Base-by-base conservation (phyloP, 23 tunicate species). In the Trididemnum clinides region DNA sequence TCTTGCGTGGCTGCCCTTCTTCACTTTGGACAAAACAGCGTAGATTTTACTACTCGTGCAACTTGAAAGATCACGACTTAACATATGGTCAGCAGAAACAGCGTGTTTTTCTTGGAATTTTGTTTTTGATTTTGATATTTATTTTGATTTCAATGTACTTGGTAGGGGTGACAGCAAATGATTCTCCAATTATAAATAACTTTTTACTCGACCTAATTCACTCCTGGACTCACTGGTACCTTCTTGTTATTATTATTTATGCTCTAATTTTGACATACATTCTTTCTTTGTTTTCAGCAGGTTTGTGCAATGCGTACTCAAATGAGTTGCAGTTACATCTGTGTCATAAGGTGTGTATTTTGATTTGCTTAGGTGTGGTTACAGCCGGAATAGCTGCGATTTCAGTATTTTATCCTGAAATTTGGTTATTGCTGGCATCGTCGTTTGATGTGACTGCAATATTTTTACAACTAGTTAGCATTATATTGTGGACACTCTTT, bases 221-320 rank as follows among this genome's bases (percentile, higher is more conserved):
- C 0, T 72, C 77, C 0, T 92, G 88, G 88, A 87, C 83, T 78
- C 74, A 89, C 31, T 92, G 91, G 88, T 90, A 85, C 39, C 33
- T 83, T 32, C 54, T 87, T 28, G 51, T 92, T 6, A 50, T 87
- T 27, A 23, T 63, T 32, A 20, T 92, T 6, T 35, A 51, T 35
- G 54, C 44, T 34, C 1, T 92, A 12, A 30, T 77, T 7, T 33
- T 78, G 25, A 57, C 64, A 2, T 92, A 92, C 37, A 39, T 83
- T 0, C 12, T 87, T 32, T 23, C 65, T 0, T 22, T 92, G 44
- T 63, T 35, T 0, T 4, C 39, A 39, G 38, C 88, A 15, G 97
- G 97, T 15, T 73, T 92, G 2, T 29, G 33, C 27, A 49, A 57
- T 12, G 15, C 75, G 23, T 49, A 59, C 19, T 33, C 32, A 29